Base-by-base conservation (phyloP, 1,140 invertebrate species). In the Musca domestica region DNA sequence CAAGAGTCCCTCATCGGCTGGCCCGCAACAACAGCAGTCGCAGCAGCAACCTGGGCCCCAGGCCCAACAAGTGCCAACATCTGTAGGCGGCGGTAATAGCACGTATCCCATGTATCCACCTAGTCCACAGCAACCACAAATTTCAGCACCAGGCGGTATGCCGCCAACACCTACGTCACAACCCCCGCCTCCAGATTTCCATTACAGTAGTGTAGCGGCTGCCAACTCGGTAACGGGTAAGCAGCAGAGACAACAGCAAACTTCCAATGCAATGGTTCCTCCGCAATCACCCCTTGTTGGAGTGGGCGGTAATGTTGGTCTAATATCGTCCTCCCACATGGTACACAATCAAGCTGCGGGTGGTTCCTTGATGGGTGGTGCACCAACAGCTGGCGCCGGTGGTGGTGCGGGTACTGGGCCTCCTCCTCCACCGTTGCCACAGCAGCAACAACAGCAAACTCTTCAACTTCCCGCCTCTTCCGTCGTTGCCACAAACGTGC, bases 21-120 rank as follows among this genome's bases (percentile, higher is more conserved):
- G 68, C 70, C 47, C 5, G 1, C 20, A 9, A 17, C 48, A 25
- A 23, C 67, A 64, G n/a, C 25, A 19, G 34, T 63, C 48, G 25
- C 10, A 14, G 25, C 34, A 61, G 48, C 56, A 63, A 49, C 25
- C 67, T 20, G 34, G 34, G 4, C 48, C 68, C 22, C 67, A 69
- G 61, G 27, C 64, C 23, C 68, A 69, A 63, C 64, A 66, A 41
- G 68, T 66, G 47, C 68, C 65, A 51, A 66, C 23, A n/a, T 22
- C 54, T 22, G 68, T 52, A 47, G 66, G 65, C 48, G 30, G 58
- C 27, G 58, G 56, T 52, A 64, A 56, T 20, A 58, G 56, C 70
- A 84, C 84, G 74, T 92, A 91, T 85, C 88, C 90, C 81, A 91
- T 93, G 90, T 82, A 75, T 74, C 75, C 80, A 72, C 77, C 80